A percentile compares a stretch with the other conserved stretches of the same genome.
Evolutionary conservation across 2,888 invertebrate species (phyloP).

Genomic region (Eupithecia tripunctaria): DNA sequence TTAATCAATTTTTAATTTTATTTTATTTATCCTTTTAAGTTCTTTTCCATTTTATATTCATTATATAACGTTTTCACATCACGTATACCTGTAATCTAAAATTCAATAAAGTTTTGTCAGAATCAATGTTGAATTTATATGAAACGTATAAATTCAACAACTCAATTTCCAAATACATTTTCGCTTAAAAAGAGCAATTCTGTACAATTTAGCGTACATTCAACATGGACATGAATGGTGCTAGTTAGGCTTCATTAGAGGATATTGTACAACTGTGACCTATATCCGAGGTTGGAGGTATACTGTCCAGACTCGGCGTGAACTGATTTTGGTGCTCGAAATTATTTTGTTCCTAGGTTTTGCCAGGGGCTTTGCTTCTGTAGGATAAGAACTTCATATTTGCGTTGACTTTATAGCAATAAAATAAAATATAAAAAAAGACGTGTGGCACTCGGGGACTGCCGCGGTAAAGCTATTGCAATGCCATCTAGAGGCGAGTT

Average conservation of each 20-base stretch:
- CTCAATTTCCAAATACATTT: slow-evolving; percentile 10
- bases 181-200: slow-evolving; percentile 9
- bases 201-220: slow-evolving; percentile 22
- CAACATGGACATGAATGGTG: slow-evolving; percentile 25
- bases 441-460: too few species aligned
- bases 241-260: slow-evolving; percentile 33
- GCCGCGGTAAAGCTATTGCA: too few species aligned
- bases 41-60: background rate
- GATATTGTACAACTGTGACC: slow-evolving; percentile 29
- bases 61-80: background rate
- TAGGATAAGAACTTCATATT: too few species aligned
- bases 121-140: background rate
- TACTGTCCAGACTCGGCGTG: background rate
- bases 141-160: background rate
- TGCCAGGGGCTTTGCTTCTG: background rate
- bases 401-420: too few species aligned
- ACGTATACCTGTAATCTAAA: background rate
- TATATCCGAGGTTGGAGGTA: slow-evolving; percentile 11
- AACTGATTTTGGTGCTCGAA: slow-evolving; percentile 1
- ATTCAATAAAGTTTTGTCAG: background rate
- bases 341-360: background rate
- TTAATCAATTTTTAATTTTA: too few species aligned
- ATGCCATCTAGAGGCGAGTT: too few species aligned
- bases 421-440: too few species aligned
- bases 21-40: too few species aligned